phyloP scores from a whole-genome alignment of 2,888 invertebrate genomes.

The Eilema sororculum region DNA sequence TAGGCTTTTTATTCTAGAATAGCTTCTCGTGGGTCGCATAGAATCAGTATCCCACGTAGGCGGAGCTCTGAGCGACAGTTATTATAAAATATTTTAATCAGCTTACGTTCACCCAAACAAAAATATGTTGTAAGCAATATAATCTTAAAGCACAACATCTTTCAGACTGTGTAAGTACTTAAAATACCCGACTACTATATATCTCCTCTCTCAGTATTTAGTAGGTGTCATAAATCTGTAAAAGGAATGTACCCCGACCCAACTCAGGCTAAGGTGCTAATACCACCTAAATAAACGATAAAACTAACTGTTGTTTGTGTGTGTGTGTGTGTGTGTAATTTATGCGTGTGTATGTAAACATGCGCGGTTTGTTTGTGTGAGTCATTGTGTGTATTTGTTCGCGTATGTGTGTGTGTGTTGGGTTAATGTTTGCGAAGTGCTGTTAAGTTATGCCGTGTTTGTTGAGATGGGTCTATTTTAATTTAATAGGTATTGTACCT shows the following conservation, averaged over 20 bases:
- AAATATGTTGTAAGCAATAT: background rate
- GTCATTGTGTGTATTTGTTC: background rate
- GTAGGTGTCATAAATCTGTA: constrained; percentile 28
- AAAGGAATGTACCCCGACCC: constrained; percentile 27
- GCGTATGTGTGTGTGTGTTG: background rate
- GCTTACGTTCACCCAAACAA: background rate
- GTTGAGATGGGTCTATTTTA: background rate
- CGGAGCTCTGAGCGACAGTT: background rate
- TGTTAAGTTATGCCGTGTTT: constrained; percentile 4
- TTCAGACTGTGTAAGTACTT: constrained; percentile 7
- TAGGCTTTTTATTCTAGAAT: no score
- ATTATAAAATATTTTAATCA: background rate
- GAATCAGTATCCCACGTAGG: background rate
- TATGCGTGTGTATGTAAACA: constrained; percentile 9
- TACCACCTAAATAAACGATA: constrained; percentile 29
- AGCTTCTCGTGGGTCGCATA: no score
- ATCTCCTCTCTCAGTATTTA: constrained; percentile 23
- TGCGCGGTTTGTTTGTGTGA: background rate
- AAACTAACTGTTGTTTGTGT: constrained; percentile 23
- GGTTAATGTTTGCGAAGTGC: constrained; percentile 10
- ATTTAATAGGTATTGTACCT: background rate
- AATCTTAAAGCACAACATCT: constrained; percentile 8
- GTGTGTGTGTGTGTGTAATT: constrained; percentile 24
- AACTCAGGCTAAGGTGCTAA: constrained; percentile 24
- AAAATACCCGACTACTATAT: constrained; percentile 18